Conservation (phyloP, 2,888 invertebrate species). For the Lasius fuliginosus region DNA sequence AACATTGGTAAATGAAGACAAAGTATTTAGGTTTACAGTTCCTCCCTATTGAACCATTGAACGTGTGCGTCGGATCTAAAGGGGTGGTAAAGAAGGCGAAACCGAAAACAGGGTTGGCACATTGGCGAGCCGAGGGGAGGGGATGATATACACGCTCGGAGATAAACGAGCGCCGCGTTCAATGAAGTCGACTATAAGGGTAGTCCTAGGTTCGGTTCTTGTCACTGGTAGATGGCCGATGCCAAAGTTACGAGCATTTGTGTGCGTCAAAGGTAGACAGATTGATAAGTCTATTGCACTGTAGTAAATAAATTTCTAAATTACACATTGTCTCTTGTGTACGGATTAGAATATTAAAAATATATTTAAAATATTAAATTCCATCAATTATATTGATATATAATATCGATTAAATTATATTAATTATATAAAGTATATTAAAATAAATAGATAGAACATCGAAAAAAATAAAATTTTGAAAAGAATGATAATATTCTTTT, state of each 20-base stretch:
- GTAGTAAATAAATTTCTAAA: constrained; percentile 75
- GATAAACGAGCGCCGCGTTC: constrained; percentile 81
- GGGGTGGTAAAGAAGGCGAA: constrained; percentile 42
- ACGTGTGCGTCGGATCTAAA: constrained; percentile 65
- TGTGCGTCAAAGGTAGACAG: constrained; percentile 72
- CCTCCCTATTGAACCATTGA: constrained; percentile 63
- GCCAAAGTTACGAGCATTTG: constrained; percentile 62
- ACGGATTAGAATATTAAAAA: neutral
- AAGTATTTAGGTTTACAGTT: constrained; percentile 65
- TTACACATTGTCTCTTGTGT: constrained; percentile 22
- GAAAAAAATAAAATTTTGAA: neutral
- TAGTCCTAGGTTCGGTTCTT: constrained; percentile 74
- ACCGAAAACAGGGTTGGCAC: constrained; percentile 67
- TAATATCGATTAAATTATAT: neutral
- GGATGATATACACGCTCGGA: constrained; percentile 79
- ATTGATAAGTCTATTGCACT: constrained; percentile 75
- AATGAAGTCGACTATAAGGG: constrained; percentile 81
- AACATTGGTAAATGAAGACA: constrained; percentile 74
- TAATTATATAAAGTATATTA: neutral
- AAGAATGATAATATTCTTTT: neutral
- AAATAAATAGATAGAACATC: neutral
- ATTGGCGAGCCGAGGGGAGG: constrained; percentile 66
- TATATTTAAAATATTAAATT: neutral
- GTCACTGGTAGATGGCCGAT: constrained; percentile 59
- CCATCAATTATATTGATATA: neutral